phyloP scores from a whole-genome alignment of 2,888 invertebrate species.

The Andricus curvator region DNA sequence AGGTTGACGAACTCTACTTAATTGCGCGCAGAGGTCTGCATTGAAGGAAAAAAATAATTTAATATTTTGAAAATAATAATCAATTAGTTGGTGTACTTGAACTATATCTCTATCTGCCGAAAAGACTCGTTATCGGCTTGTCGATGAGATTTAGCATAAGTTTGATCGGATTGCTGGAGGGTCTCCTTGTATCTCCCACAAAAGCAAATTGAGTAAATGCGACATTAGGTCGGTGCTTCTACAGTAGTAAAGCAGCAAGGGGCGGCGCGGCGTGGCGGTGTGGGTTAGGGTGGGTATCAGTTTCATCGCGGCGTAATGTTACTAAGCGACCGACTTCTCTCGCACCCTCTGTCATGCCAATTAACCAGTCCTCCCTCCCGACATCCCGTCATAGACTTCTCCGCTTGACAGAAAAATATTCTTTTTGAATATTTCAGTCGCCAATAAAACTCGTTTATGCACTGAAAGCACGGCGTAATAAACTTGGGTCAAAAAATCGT shows the following conservation, averaged over 20 bases:
- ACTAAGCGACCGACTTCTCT: conserved; percentile 73
- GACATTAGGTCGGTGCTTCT: background rate
- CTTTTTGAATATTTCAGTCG: background rate
- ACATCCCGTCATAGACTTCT: conserved; percentile 50
- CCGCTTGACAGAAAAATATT: conserved; percentile 6
- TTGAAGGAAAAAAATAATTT: too few species aligned
- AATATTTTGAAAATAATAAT: too few species aligned
- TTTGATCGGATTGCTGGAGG: background rate
- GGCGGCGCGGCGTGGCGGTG: conserved; percentile 16
- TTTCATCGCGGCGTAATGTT: conserved; percentile 72
- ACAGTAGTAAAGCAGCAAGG: background rate
- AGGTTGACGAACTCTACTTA: too few species aligned
- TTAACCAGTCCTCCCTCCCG: conserved; percentile 65
- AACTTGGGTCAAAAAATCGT: too few species aligned
- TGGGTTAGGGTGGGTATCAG: conserved; percentile 64
- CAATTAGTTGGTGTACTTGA: too few species aligned
- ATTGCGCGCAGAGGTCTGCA: too few species aligned
- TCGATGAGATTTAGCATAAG: background rate
- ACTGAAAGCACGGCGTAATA: too few species aligned
- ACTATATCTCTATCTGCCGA: background rate
- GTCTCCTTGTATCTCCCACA: background rate
- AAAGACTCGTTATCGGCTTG: background rate
- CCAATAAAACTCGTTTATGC: too few species aligned
- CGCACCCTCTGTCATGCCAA: conserved; percentile 73
- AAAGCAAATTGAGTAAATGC: background rate